Conservation (phyloP, 1,140 invertebrate genomes). For the Diabrotica virgifera region DNA sequence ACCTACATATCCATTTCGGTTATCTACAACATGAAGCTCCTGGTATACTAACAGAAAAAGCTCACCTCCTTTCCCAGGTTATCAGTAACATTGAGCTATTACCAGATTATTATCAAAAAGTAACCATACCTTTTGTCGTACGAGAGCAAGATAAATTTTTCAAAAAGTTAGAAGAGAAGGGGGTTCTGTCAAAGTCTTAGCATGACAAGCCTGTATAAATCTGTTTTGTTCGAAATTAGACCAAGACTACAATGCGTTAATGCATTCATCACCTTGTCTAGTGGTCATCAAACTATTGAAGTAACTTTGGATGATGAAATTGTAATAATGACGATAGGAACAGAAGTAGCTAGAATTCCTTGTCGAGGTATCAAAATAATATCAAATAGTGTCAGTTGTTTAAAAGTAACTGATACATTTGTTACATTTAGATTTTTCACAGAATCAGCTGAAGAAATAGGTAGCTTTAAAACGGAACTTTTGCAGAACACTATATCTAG, state of each 20-base stretch:
- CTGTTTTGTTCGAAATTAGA: constrained; percentile 55
- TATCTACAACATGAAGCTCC: constrained; percentile 77
- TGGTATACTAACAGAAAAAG: constrained; percentile 72
- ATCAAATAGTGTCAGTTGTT: constrained; percentile 30
- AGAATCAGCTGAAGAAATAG: constrained; percentile 33
- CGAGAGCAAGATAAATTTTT: constrained; percentile 61
- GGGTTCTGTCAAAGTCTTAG: constrained; percentile 38
- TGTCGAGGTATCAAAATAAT: constrained; percentile 50
- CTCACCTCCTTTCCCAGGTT: constrained; percentile 84
- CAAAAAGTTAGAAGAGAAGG: constrained; percentile 51
- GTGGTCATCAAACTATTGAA: constrained; percentile 46
- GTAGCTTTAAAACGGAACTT: constrained; percentile 55
- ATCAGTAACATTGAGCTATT: constrained; percentile 86
- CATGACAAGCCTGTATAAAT: constrained; percentile 35
- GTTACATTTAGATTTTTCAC: constrained; percentile 39
- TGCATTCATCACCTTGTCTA: constrained; percentile 53
- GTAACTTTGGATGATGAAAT: constrained; percentile 29
- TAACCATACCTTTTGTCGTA: constrained; percentile 70
- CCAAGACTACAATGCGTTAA: constrained; percentile 55
- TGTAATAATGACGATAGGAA: constrained; percentile 47
- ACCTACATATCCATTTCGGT: constrained; percentile 94
- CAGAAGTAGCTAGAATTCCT: constrained; percentile 40
- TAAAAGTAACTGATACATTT: constrained; percentile 37
- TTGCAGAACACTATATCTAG: constrained; percentile 39
- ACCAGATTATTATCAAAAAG: constrained; percentile 80